A percentile compares a stretch with the other conserved stretches of the same genome.
Conservation (phyloP, 2,113 vertebrate species). For the Plecotus auritus region DNA sequence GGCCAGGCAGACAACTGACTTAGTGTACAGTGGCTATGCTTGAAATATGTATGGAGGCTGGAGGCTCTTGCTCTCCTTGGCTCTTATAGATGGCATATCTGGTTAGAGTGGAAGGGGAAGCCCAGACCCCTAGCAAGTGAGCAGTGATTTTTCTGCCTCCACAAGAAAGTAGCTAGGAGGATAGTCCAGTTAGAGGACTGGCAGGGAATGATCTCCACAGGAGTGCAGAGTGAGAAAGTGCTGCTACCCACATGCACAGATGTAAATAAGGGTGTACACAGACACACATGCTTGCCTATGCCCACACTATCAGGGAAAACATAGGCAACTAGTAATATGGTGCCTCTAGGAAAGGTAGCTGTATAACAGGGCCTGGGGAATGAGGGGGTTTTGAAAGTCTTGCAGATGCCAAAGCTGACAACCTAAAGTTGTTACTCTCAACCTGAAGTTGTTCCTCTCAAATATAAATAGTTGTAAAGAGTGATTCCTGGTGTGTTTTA, state of each 20-base stretch:
- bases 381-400: background rate
- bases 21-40: background rate
- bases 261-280: background rate
- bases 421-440: background rate
- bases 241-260: background rate
- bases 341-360: background rate
- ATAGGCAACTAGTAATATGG: background rate
- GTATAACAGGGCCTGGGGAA: background rate
- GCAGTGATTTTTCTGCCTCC: background rate
- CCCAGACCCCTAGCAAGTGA: background rate
- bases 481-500: background rate
- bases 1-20: background rate
- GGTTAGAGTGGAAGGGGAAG: background rate
- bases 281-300: background rate
- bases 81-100: background rate
- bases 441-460: background rate
- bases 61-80: background rate
- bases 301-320: background rate
- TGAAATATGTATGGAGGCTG: background rate
- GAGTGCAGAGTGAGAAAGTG: background rate
- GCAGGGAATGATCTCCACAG: background rate
- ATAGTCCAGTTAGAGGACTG: background rate
- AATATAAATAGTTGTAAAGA: background rate
- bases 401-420: background rate
- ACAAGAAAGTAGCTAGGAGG: background rate